Conservation (phyloP, 2,888 invertebrate genomes). For the Heliconius aoede region DNA sequence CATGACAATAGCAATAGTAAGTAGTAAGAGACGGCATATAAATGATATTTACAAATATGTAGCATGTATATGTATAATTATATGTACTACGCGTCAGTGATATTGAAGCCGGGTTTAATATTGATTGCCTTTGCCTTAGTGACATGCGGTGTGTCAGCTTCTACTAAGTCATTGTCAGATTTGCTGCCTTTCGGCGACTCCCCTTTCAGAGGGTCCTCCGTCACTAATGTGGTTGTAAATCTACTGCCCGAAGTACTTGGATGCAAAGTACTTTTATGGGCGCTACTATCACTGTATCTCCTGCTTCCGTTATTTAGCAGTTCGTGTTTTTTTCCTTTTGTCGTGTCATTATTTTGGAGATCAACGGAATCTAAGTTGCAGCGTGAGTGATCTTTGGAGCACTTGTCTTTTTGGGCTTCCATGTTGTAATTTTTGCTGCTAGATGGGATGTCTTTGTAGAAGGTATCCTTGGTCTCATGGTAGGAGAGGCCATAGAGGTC, state of each 20-base stretch:
- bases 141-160: slow-evolving; percentile 57
- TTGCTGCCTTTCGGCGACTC: slow-evolving; percentile 60
- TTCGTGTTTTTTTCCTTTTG: slow-evolving; percentile 62
- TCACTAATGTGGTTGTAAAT: slow-evolving; percentile 74
- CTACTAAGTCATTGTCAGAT: slow-evolving; percentile 55
- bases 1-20: neutral
- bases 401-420: slow-evolving; percentile 67
- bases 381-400: slow-evolving; percentile 57
- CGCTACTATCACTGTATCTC: slow-evolving; percentile 72
- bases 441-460: slow-evolving; percentile 74
- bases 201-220: slow-evolving; percentile 63
- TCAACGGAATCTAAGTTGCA: slow-evolving; percentile 63
- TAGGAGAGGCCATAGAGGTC: slow-evolving; percentile 70
- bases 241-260: slow-evolving; percentile 62
- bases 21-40: too few species aligned
- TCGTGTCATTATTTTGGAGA: slow-evolving; percentile 60
- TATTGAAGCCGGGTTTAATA: slow-evolving; percentile 71
- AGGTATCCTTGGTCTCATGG: slow-evolving; percentile 70
- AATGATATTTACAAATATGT: neutral
- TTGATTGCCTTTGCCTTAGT: slow-evolving; percentile 68
- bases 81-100: slow-evolving; percentile 46
- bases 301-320: slow-evolving; percentile 70
- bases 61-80: neutral
- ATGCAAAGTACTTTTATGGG: slow-evolving; percentile 63
- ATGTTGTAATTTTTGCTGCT: slow-evolving; percentile 75